Evolutionary conservation across 2,888 invertebrate genomes (phyloP).

Genomic region (Standfussiana lucernea): DNA sequence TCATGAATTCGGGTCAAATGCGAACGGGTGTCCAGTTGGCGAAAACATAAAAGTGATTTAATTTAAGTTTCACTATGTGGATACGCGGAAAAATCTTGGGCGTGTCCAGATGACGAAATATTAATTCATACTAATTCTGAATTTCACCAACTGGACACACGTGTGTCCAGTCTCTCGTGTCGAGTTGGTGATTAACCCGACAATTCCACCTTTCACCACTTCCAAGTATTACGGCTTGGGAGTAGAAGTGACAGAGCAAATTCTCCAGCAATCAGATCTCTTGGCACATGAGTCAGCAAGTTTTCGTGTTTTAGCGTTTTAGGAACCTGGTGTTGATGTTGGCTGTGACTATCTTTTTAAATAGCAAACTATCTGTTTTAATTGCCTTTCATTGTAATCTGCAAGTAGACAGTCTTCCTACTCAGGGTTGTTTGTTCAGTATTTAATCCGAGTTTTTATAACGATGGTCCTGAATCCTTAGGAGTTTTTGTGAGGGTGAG

Average conservation of each 20-base stretch:
- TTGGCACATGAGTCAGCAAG: not conserved
- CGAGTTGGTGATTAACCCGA: too few species aligned
- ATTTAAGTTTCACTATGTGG: too few species aligned
- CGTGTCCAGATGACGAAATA: too few species aligned
- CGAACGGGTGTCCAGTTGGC: too few species aligned
- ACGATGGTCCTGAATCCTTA: not conserved
- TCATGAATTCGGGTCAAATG: too few species aligned
- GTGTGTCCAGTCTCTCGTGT: too few species aligned
- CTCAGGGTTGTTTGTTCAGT: constrained; percentile 1
- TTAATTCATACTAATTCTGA: too few species aligned
- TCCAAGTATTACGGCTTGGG: not conserved
- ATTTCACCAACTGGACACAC: too few species aligned
- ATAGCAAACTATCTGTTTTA: not conserved
- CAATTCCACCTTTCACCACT: not conserved
- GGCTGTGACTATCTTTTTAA: not conserved
- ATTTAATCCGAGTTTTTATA: constrained; percentile 1
- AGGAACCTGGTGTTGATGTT: not conserved
- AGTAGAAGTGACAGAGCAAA: not conserved
- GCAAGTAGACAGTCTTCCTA: not conserved
- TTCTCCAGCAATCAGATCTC: not conserved
- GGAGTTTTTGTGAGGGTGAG: not conserved
- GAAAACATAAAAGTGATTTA: too few species aligned
- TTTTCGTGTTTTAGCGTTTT: not conserved
- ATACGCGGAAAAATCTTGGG: too few species aligned
- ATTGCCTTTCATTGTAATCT: not conserved